Evolutionary conservation across 2,113 vertebrate species (phyloP).

Genomic region (Xyliphius kryptos): DNA sequence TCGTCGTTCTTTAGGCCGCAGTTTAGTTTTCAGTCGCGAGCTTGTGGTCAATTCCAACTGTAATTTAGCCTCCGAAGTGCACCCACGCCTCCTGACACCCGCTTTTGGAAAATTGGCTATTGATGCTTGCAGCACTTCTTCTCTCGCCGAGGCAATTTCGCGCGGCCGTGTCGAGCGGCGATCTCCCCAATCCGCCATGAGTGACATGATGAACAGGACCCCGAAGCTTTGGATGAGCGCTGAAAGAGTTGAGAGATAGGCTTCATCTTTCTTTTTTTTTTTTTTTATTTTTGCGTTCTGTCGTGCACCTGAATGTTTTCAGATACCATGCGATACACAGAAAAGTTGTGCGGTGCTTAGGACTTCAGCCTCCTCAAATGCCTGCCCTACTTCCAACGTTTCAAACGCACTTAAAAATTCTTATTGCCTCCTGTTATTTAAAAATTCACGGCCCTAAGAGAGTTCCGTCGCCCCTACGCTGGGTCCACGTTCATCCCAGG

Average conservation of each 20-base stretch:
- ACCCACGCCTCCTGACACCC: slow-evolving; percentile 42
- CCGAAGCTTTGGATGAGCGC: slow-evolving; percentile 6
- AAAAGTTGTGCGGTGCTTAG: no score
- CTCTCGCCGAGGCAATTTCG: slow-evolving; percentile 37
- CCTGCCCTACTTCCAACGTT: no score
- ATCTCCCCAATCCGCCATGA: slow-evolving; percentile 18
- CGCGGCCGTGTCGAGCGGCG: slow-evolving; percentile 7
- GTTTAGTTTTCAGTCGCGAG: slow-evolving; percentile 31
- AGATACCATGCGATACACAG: no score
- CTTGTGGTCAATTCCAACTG: slow-evolving; percentile 44
- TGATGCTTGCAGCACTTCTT: slow-evolving; percentile 45
- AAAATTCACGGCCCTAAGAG: no score
- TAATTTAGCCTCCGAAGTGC: slow-evolving; percentile 38
- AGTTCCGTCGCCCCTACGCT: no score
- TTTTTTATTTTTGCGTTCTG: no score
- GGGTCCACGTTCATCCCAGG: no score
- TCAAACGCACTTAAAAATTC: no score
- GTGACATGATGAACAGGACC: slow-evolving; percentile 36
- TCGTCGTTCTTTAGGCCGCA: slow-evolving; percentile 1
- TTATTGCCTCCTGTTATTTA: no score
- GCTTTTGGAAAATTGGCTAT: slow-evolving; percentile 45
- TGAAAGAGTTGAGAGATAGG: slow-evolving; percentile 10
- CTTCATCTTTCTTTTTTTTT: slow-evolving; percentile 13
- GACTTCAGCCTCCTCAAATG: no score
- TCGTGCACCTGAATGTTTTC: no score